Percentiles rank a stretch among this genome's conserved stretches.
These are phyloP conservation scores for Apoda limacodes DNA, from an alignment of 2,888 invertebrate genomes.

Conservation along the genomic window DNA sequence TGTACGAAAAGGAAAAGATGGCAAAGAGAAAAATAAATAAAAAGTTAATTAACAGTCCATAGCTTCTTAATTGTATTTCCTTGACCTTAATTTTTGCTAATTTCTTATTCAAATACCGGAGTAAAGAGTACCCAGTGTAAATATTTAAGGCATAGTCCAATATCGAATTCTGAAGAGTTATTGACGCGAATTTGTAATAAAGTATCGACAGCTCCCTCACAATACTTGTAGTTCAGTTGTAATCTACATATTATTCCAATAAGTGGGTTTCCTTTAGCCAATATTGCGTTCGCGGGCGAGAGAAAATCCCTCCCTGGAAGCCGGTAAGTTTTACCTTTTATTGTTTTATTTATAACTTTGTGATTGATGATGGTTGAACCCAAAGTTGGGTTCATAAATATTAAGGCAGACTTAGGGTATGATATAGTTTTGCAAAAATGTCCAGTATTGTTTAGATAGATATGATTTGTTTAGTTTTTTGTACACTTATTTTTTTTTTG, in stretches of 20 bases:
- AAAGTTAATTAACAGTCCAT: too few species aligned
- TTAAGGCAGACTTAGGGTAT: conserved; percentile 53
- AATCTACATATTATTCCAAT: conserved; percentile 71
- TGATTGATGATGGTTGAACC: conserved; percentile 63
- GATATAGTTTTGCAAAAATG: conserved; percentile 39
- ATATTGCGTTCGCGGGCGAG: conserved; percentile 53
- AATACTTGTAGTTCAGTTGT: conserved; percentile 55
- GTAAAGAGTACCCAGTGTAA: too few species aligned
- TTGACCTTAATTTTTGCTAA: too few species aligned
- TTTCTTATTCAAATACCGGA: too few species aligned
- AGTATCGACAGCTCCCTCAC: conserved; percentile 44
- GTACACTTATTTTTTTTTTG: too few species aligned
- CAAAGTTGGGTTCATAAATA: conserved; percentile 64
- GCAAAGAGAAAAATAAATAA: too few species aligned
- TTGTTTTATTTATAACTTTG: conserved; percentile 71
- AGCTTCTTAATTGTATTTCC: too few species aligned
- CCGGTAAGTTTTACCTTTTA: conserved; percentile 65
- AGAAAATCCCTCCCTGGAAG: conserved; percentile 45
- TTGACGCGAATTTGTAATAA: conserved; percentile 33
- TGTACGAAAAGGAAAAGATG: too few species aligned
- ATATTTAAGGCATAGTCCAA: too few species aligned
- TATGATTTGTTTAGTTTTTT: too few species aligned
- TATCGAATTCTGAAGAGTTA: too few species aligned
- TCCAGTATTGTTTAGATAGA: too few species aligned
- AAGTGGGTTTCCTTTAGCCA: conserved; percentile 55